Conservation (phyloP, 2,888 invertebrate species). For the Neocrepidodera transversa region DNA sequence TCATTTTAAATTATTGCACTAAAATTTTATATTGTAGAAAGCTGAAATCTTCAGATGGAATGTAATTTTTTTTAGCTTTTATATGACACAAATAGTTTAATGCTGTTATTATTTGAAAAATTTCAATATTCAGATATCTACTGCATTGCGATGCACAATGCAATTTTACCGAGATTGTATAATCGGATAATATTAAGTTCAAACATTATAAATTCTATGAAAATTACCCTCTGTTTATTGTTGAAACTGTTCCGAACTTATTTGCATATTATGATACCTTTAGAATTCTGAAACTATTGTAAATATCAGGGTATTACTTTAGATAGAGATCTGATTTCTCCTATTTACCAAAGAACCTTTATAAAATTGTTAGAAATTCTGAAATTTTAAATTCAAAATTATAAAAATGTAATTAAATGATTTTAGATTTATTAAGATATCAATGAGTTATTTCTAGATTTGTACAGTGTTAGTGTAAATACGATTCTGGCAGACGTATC, state of each 20-base stretch:
- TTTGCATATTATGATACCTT: constrained; percentile 36
- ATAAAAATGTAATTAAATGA: no score
- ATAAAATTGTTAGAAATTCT: no score
- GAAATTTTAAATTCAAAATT: no score
- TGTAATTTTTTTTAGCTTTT: no score
- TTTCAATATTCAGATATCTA: not conserved
- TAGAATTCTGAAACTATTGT: constrained; percentile 30
- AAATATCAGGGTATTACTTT: constrained; percentile 22
- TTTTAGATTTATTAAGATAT: no score
- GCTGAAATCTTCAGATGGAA: no score
- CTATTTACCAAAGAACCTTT: not conserved
- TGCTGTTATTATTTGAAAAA: not conserved
- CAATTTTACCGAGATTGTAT: constrained; percentile 21
- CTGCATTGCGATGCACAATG: constrained; percentile 19
- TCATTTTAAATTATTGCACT: no score
- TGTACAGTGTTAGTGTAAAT: constrained; percentile 23
- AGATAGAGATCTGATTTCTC: constrained; percentile 15
- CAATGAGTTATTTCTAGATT: no score
- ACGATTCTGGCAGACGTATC: constrained; percentile 34
- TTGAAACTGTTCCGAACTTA: constrained; percentile 30
- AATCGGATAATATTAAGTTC: constrained; percentile 30
- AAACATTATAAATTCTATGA: constrained; percentile 37
- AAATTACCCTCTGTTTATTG: constrained; percentile 33
- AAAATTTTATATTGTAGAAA: no score
- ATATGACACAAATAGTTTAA: no score